phyloP scores from a whole-genome alignment of 2,797 vertebrate species.

The Stomatorhinus walkeri region DNA sequence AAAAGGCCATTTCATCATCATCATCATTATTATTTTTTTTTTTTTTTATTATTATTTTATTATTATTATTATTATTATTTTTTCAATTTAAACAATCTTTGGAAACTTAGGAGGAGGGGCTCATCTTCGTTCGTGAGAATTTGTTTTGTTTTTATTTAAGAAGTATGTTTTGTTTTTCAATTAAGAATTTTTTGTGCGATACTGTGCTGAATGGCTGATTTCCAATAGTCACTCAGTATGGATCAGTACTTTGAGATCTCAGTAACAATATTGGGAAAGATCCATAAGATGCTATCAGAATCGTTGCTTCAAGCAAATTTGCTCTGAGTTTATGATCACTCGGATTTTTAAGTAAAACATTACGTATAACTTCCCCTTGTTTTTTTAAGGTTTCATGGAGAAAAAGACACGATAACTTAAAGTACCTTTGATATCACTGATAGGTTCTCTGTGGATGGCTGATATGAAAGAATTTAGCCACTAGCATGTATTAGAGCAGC shows the following conservation, averaged over 20 bases:
- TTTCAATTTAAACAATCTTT: neutral
- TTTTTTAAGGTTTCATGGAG: neutral
- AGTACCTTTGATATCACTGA: neutral
- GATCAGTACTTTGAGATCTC: neutral
- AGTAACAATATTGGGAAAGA: neutral
- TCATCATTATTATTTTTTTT: neutral
- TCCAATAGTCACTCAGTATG: neutral
- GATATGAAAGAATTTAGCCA: neutral
- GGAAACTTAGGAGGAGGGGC: neutral
- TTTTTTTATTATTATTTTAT: neutral
- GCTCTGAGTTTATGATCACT: neutral
- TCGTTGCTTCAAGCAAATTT: neutral
- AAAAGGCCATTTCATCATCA: slow-evolving; percentile 25
- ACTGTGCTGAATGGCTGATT: neutral
- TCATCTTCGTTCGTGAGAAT: neutral
- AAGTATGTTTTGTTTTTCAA: neutral
- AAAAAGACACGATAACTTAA: neutral
- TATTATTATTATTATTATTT: neutral
- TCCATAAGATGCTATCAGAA: neutral
- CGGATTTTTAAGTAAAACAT: neutral
- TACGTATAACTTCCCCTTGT: neutral
- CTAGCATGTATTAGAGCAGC: neutral
- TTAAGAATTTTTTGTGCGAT: neutral
- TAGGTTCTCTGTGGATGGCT: neutral
- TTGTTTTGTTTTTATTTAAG: neutral